phyloP scores from a whole-genome alignment of 2,888 invertebrate genomes.

The Scaptomyza flava region DNA sequence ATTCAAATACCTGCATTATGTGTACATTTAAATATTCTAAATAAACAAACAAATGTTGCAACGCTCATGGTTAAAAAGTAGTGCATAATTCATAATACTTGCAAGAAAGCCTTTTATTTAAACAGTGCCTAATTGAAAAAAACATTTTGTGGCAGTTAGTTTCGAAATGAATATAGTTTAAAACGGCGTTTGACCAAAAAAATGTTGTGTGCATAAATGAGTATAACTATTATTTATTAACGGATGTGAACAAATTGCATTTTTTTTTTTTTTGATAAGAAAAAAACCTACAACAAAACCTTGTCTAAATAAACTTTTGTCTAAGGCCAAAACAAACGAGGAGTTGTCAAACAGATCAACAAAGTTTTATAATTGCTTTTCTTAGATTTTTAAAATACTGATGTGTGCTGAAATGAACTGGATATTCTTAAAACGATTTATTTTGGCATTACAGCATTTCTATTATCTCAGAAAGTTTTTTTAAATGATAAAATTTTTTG shows the following conservation, averaged over 20 bases:
- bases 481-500: too few relatives aligned
- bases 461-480: too few relatives aligned
- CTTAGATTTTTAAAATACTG: too few relatives aligned
- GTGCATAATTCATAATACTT: not conserved
- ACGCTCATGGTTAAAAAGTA: slow-evolving; percentile 5
- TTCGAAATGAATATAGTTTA: not conserved
- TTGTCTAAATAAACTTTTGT: too few relatives aligned
- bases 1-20: not conserved
- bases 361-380: too few relatives aligned
- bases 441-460: too few relatives aligned
- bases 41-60: slow-evolving; percentile 10
- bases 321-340: too few relatives aligned
- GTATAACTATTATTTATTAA: not conserved
- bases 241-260: not conserved
- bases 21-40: not conserved
- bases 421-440: too few relatives aligned
- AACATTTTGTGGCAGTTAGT: slow-evolving; percentile 10
- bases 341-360: too few relatives aligned
- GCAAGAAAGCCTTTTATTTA: not conserved
- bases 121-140: slow-evolving; percentile 16
- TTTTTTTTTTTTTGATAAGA: not conserved
- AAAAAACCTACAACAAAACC: too few relatives aligned
- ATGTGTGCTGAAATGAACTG: too few relatives aligned
- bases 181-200: slow-evolving; percentile 28
- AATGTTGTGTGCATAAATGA: slow-evolving; percentile 29